A percentile compares a stretch with the other conserved stretches of the same genome.
Conservation (phyloP, 2,113 vertebrate species). For the Salvator merianae region DNA sequence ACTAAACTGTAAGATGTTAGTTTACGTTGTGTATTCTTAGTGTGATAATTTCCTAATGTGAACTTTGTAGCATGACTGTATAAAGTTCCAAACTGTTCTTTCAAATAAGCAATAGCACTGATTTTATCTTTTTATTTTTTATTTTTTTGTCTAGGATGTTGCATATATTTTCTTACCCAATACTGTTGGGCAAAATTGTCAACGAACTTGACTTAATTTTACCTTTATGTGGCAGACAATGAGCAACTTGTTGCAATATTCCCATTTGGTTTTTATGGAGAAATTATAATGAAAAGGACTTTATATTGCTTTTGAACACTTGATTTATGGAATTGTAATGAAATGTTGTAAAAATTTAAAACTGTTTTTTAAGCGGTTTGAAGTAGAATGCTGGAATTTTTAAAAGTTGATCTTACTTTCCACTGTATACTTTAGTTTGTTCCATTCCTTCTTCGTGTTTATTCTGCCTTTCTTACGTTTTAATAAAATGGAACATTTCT, state of each 20-base stretch:
- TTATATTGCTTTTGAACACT: constrained; percentile 71
- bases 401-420: constrained; percentile 70
- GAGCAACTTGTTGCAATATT: constrained; percentile 69
- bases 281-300: constrained; percentile 65
- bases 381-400: constrained; percentile 72
- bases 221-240: constrained; percentile 61
- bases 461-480: constrained; percentile 84
- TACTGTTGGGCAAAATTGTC: constrained; percentile 44
- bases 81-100: constrained; percentile 62
- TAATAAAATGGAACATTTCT: constrained; percentile 82
- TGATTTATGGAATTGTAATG: constrained; percentile 60
- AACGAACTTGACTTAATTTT: constrained; percentile 62
- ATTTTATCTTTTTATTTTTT: constrained; percentile 34
- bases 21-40: constrained; percentile 65
- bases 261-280: constrained; percentile 73
- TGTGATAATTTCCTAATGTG: constrained; percentile 67
- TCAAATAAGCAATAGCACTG: constrained; percentile 70
- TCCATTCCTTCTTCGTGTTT: constrained; percentile 78
- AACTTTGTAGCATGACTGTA: constrained; percentile 81
- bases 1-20: constrained; percentile 56
- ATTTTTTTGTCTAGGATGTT: constrained; percentile 34
- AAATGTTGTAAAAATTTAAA: constrained; percentile 64
- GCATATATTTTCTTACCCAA: constrained; percentile 52
- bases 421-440: constrained; percentile 74
- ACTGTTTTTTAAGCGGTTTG: constrained; percentile 66